A percentile compares a stretch with the other conserved stretches of the same genome.
phyloP scores from a whole-genome alignment of 2,113 vertebrate genomes.

The Tragelaphus scriptus region DNA sequence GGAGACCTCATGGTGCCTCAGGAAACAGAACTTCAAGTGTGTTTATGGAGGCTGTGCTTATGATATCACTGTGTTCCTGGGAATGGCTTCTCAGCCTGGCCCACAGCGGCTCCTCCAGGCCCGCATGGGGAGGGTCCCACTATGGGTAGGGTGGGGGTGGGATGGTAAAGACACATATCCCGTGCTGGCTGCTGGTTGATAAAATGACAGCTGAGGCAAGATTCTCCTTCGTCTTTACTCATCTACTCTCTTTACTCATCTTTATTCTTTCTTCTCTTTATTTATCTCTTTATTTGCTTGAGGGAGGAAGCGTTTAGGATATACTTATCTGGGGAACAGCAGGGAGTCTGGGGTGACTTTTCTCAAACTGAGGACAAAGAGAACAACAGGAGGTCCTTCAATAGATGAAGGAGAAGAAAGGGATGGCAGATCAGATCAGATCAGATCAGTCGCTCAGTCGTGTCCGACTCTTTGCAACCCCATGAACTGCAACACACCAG shows the following conservation, averaged over 20 bases:
- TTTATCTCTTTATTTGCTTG: background rate
- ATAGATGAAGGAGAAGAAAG: background rate
- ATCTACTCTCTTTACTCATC: background rate
- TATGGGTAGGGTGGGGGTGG: too few relatives aligned
- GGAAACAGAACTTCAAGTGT: background rate
- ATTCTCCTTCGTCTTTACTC: background rate
- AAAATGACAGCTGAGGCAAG: background rate
- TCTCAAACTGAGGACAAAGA: background rate
- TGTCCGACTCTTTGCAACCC: too few relatives aligned
- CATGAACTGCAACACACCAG: too few relatives aligned
- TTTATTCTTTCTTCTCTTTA: background rate
- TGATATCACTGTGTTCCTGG: background rate
- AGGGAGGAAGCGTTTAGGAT: background rate
- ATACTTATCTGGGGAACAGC: background rate
- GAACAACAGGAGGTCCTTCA: background rate
- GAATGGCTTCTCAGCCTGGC: background rate
- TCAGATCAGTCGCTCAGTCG: too few relatives aligned
- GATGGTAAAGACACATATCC: background rate
- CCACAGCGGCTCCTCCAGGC: background rate
- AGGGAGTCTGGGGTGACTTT: background rate
- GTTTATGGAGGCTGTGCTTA: background rate
- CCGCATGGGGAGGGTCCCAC: background rate
- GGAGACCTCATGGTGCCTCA: background rate
- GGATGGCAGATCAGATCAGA: background rate
- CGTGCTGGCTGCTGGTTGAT: background rate